A percentile compares a stretch with the other conserved stretches of the same genome.
Conservation (phyloP, 2,113 vertebrate genomes). For the Falco punctatus region DNA sequence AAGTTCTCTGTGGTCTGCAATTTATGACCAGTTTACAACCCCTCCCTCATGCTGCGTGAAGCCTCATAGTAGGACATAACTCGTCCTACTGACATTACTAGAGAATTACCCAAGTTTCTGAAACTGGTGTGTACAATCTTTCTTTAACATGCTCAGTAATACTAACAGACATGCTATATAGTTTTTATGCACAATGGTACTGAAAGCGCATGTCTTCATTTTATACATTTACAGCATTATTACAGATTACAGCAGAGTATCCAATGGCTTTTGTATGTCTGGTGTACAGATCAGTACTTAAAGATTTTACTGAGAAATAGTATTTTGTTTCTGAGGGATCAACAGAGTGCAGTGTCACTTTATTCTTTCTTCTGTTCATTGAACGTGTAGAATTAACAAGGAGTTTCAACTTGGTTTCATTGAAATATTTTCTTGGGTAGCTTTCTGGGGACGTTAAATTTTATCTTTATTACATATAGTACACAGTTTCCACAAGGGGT, state of each 20-base stretch:
- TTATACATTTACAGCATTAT: too few relatives aligned
- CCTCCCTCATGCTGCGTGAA: not conserved
- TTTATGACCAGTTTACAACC: not conserved
- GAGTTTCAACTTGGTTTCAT: not conserved
- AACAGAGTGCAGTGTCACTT: not conserved
- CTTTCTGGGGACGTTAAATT: not conserved
- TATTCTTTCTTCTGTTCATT: not conserved
- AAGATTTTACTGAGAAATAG: not conserved
- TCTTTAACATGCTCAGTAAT: not conserved
- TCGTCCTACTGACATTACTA: not conserved
- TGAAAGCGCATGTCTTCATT: fast-evolving
- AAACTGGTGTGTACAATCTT: not conserved
- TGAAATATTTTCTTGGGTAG: not conserved
- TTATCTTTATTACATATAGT: not conserved
- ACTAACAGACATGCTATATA: fast-evolving
- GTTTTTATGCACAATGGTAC: not conserved
- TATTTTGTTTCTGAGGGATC: not conserved
- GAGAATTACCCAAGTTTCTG: not conserved
- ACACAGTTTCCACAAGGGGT: slow-evolving; percentile 3
- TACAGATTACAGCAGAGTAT: not conserved
- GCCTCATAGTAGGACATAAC: not conserved
- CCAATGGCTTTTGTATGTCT: not conserved
- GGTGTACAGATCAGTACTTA: not conserved
- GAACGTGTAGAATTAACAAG: not conserved
- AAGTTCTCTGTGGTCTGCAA: not conserved